These are phyloP conservation scores for Microctenopoma lineatum DNA, from an alignment of 2,797 vertebrate genomes.

Conservation along the genomic window DNA sequence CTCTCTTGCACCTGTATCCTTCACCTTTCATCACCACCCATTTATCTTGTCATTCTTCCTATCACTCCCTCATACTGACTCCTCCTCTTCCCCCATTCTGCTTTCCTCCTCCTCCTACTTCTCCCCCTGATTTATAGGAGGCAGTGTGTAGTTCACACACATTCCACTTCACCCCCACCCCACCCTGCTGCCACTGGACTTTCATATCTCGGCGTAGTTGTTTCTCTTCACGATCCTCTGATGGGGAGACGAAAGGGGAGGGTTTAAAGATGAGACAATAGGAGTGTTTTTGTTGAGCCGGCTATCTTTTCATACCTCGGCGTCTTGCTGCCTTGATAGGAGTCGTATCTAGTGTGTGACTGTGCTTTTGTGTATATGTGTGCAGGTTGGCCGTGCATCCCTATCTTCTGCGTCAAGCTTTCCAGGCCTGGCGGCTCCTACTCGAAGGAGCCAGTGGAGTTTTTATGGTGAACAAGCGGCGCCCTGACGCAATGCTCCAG, in stretches of 20 bases:
- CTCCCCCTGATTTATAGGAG: slow-evolving; percentile 78
- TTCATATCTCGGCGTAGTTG: slow-evolving; percentile 63
- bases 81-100: slow-evolving; percentile 43
- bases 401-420: slow-evolving; percentile 70
- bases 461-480: slow-evolving; percentile 64
- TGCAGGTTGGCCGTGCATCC: slow-evolving; percentile 38
- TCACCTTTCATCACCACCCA: slow-evolving; percentile 48
- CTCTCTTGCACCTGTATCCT: slow-evolving; percentile 67
- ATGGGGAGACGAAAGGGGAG: slow-evolving; percentile 45
- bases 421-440: slow-evolving; percentile 63
- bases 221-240: slow-evolving; percentile 74
- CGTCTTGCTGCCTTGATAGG: slow-evolving; percentile 24
- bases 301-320: slow-evolving; percentile 43
- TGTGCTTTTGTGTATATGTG: slow-evolving; percentile 25
- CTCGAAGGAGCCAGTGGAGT: slow-evolving; percentile 54
- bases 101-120: slow-evolving; percentile 62
- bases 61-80: slow-evolving; percentile 51
- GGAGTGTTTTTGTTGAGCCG: slow-evolving; percentile 60
- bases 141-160: slow-evolving; percentile 80
- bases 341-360: slow-evolving; percentile 38
- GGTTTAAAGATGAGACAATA: slow-evolving; percentile 59
- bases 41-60: slow-evolving; percentile 62
- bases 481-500: slow-evolving; percentile 54
- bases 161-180: slow-evolving; percentile 72
- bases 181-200: slow-evolving; percentile 59